A percentile compares a stretch with the other conserved stretches of the same genome.
These are phyloP conservation scores for Mus spicilegus DNA, from an alignment of 2,113 vertebrate genomes.

Conservation along the genomic window DNA sequence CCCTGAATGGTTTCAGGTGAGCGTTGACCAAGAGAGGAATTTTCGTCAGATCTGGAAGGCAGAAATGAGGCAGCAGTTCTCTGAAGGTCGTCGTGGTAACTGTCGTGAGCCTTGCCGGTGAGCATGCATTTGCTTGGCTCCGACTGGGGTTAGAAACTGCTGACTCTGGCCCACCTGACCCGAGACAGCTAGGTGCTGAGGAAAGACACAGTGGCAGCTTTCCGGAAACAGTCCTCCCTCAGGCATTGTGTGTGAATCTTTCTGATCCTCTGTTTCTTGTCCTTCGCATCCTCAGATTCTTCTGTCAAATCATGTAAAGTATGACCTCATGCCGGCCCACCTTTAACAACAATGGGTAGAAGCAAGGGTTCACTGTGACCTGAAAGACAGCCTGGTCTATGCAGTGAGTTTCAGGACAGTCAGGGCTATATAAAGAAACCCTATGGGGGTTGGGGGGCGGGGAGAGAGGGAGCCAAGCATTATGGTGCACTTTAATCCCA, in stretches of 20 bases:
- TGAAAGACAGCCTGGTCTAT: background rate
- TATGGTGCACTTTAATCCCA: background rate
- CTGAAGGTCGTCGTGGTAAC: constrained; percentile 51
- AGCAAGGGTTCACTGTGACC: background rate
- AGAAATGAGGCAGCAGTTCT: constrained; percentile 42
- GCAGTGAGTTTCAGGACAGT: background rate
- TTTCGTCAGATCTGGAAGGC: background rate
- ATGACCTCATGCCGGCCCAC: background rate
- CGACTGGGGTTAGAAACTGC: background rate
- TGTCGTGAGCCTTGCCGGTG: background rate
- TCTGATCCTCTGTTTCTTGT: background rate
- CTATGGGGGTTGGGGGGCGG: background rate
- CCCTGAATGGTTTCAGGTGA: constrained; percentile 27
- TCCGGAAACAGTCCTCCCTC: background rate
- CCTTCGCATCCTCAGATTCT: background rate
- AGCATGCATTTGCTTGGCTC: constrained; percentile 1
- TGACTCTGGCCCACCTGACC: background rate
- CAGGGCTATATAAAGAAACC: background rate
- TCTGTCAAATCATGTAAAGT: background rate
- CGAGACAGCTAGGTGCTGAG: background rate
- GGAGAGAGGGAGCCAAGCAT: background rate
- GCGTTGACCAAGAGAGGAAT: constrained; percentile 6
- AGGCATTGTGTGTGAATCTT: background rate
- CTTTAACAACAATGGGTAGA: background rate
- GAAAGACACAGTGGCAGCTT: background rate